Evolutionary conservation across 2,797 vertebrate species (phyloP).

Genomic region (Halcyon chelicuti): DNA sequence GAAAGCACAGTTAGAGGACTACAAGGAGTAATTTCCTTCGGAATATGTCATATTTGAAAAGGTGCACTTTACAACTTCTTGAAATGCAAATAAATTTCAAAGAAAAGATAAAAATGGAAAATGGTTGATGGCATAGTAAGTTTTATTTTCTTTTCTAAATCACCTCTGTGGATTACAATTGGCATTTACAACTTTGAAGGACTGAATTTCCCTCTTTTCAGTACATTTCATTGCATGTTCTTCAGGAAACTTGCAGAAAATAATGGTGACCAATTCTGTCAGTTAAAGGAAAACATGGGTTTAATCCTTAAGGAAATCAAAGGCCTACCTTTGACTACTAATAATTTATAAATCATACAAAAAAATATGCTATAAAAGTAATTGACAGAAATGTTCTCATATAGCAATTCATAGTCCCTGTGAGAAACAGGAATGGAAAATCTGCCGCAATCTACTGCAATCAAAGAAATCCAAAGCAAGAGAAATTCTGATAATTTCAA

Average conservation of each 20-base stretch:
- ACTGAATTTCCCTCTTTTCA: neutral
- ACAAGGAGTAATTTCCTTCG: neutral
- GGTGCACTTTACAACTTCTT: conserved; percentile 17
- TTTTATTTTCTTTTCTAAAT: conserved; percentile 59
- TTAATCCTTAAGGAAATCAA: neutral
- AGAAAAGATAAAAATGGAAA: conserved; percentile 32
- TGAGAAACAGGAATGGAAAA: neutral
- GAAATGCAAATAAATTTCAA: conserved; percentile 53
- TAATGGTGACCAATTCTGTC: neutral
- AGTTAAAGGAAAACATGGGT: neutral
- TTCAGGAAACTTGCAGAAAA: neutral
- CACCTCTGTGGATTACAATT: conserved; percentile 1
- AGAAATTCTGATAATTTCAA: neutral
- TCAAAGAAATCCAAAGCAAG: neutral
- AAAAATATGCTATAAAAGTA: neutral
- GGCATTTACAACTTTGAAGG: conserved; percentile 1
- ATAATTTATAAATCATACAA: neutral
- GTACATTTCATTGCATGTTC: neutral
- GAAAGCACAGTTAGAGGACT: neutral
- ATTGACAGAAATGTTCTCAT: neutral
- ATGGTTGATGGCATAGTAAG: neutral
- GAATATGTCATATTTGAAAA: conserved; percentile 11
- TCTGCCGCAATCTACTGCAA: neutral
- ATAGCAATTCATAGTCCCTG: neutral
- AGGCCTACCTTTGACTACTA: neutral